Evolutionary conservation across 2,797 vertebrate species (phyloP), one percentile per base, ranked within the genome.

Genomic region (Delichon dasypus): DNA sequence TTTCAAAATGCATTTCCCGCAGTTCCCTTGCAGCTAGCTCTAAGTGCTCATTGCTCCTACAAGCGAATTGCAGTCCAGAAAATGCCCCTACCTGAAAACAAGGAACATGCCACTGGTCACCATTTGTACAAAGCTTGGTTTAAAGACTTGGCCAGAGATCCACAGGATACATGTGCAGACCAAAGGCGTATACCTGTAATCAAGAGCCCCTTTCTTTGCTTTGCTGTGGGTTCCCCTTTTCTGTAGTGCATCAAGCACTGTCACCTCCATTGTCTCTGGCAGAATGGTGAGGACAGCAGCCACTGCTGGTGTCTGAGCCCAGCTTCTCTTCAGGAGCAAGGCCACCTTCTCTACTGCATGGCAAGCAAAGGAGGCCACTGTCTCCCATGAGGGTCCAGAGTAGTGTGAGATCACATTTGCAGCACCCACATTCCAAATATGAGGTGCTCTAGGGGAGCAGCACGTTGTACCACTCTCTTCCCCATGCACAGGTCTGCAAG

Each of bases 201-300:
- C 34, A 44, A 82, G 40, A 55, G 17, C 30, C 60, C 79, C n/a
- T 75, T 85, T 57, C 26, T 85, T 54, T 79, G 77, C 54, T 36
- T 72, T 32, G 54, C 42, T 57, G 2, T 3, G 7, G 73, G 78
- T 78, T 95, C 85, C 67, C 36, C 44, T 89, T 93, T 75, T 54
- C 83, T 0, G 0, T 13, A 9, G 54, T 10, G 10, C 32, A 36
- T 47, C 21, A 44, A 45, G 27, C 2, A 0, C 36, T 10, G 5
- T 85, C 47, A 38, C n/a, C 19, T 72, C 34, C 0, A 0, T 6
- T 23, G 9, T 64, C 53, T 64, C 27, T 2, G 10, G 26, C 36
- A 67, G 34, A 50, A 23, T 4, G 32, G 10, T 26, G 16, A 53
- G 27, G 29, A 40, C 42, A 88, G 61, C 38, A 47, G 58, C 17